A percentile compares a stretch with the other conserved stretches of the same genome.
These are phyloP conservation scores for Crepidodera aurea DNA, from an alignment of 2,888 invertebrate species.

Conservation along the genomic window DNA sequence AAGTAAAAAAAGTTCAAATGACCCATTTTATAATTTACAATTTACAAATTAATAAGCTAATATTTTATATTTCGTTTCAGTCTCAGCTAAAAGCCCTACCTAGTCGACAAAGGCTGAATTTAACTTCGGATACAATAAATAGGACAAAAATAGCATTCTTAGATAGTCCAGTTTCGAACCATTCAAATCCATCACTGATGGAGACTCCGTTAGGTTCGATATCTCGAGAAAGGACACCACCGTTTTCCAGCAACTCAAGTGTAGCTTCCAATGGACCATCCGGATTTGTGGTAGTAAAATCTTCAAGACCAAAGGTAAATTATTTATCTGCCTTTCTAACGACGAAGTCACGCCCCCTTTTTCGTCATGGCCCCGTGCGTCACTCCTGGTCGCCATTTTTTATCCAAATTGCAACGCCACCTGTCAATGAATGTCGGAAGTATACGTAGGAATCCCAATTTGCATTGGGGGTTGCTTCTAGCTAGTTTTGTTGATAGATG, in stretches of 20 bases:
- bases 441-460: too few species aligned
- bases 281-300: constrained; percentile 29
- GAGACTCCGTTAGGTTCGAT: constrained; percentile 55
- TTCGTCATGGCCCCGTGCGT: too few species aligned
- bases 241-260: constrained; percentile 63
- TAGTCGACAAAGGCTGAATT: constrained; percentile 51
- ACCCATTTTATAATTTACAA: too few species aligned
- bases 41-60: too few species aligned
- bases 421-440: too few species aligned
- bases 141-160: constrained; percentile 47
- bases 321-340: too few species aligned
- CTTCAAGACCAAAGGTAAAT: constrained; percentile 38
- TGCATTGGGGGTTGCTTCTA: too few species aligned
- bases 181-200: constrained; percentile 50
- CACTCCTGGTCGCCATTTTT: too few species aligned
- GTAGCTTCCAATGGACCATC: constrained; percentile 59
- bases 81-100: constrained; percentile 45
- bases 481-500: too few species aligned
- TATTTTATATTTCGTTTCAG: constrained; percentile 37
- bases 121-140: constrained; percentile 54
- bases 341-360: too few species aligned
- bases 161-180: constrained; percentile 49
- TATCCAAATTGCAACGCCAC: too few species aligned
- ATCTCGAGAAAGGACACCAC: constrained; percentile 60
- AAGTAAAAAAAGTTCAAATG: too few species aligned